Base-by-base conservation (phyloP, 1,140 invertebrate species). In the Neotoxoptera formosana region DNA sequence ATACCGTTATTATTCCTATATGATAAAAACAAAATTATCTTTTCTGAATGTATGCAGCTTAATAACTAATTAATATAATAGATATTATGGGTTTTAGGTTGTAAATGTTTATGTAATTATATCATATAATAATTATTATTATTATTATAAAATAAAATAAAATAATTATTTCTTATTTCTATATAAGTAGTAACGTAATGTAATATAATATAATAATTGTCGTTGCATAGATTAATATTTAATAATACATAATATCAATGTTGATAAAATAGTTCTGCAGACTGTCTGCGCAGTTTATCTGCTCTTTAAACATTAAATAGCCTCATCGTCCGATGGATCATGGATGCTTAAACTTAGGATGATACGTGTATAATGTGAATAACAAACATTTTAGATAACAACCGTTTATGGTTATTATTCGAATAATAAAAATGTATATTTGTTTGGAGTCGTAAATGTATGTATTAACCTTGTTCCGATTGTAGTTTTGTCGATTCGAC, bases 11-110 rank as follows among this genome's bases (percentile, higher is more conserved):
- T 76, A 76, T 76, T 20, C 30, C 21, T 41, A 83, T 41, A 83
- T 83, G 83, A 86, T 86, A 45, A 86, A 86, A 86, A 86, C 6
- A 25, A 41, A 45, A 41, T 86, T 86, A 86, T 86, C 23, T 86
- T 86, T 86, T 45, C 83, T 45, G 83, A 45, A 45, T 86, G 36
- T 11, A 25, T 86, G 41, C 8, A 83, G 81, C 81, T 83, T 86
- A 86, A 45, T 86, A 86, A 86, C 23, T 86, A 86, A 45, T 86
- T 86, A 86, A 30, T 86, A 41, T 86, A 86, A 86, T 86, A 86
- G 83, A 86, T 86, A 86, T 86, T 86, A 86, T 45, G 83, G 83
- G 83, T 86, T 86, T 86, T 86, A 86, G 83, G 60, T 45, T 41
- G 83, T 86, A 86, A 86, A 86, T 45, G 41, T 45, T 86, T 86